A percentile compares a stretch with the other conserved stretches of the same genome.
Conservation (phyloP, 2,888 invertebrate genomes). For the Daptonema setosum region DNA sequence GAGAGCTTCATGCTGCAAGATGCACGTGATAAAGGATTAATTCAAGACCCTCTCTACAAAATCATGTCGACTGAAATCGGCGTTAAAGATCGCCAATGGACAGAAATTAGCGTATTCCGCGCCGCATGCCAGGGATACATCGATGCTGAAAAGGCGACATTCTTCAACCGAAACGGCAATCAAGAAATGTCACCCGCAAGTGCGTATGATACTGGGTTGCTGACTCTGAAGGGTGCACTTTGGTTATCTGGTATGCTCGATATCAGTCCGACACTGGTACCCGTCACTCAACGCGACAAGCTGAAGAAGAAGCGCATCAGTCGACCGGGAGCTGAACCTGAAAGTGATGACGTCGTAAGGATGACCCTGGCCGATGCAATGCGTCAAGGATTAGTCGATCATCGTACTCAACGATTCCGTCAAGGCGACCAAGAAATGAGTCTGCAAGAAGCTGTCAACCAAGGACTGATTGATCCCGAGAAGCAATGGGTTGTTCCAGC, state of each 20-base stretch:
- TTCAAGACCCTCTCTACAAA: slow-evolving; percentile 35
- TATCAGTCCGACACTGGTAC: slow-evolving; percentile 34
- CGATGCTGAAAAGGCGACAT: slow-evolving; percentile 56
- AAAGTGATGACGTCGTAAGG: slow-evolving; percentile 31
- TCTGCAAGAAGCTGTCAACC: slow-evolving; percentile 28
- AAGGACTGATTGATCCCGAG: slow-evolving; percentile 25
- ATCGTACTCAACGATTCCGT: slow-evolving; percentile 25
- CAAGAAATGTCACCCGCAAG: slow-evolving; percentile 55
- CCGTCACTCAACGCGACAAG: slow-evolving; percentile 46
- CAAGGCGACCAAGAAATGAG: slow-evolving; percentile 38
- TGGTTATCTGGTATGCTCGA: slow-evolving; percentile 60
- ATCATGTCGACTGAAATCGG: slow-evolving; percentile 63
- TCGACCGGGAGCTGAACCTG: slow-evolving; percentile 37
- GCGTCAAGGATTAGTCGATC: slow-evolving; percentile 51
- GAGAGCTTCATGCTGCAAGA: slow-evolving; percentile 18
- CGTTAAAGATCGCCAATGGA: slow-evolving; percentile 42
- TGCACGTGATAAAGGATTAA: slow-evolving; percentile 27
- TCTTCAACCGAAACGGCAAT: slow-evolving; percentile 18
- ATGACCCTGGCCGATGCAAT: slow-evolving; percentile 58
- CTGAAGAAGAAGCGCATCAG: slow-evolving; percentile 64
- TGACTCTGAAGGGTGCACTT: slow-evolving; percentile 66
- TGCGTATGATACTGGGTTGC: slow-evolving; percentile 59
- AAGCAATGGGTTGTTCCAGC: slow-evolving; percentile 27
- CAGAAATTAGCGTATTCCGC: slow-evolving; percentile 51
- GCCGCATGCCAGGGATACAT: slow-evolving; percentile 64